Conservation (phyloP, 2,888 invertebrate genomes). For the Peribatodes rhomboidaria region DNA sequence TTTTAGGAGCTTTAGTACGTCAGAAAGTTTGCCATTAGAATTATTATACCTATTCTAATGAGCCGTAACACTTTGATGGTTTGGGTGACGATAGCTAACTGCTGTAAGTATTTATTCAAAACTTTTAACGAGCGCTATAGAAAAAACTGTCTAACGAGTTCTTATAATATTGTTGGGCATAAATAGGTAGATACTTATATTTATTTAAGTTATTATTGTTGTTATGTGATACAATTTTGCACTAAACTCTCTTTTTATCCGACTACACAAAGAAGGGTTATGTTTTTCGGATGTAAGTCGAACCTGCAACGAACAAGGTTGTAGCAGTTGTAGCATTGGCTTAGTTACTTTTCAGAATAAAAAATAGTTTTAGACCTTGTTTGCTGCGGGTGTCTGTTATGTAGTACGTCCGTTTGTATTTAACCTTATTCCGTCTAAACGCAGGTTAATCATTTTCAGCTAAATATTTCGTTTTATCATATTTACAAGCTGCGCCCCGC, state of each 20-base stretch:
- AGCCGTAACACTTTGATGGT: constrained; percentile 7
- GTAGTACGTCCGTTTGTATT: too few species aligned
- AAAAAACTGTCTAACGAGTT: constrained; percentile 22
- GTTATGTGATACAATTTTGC: not conserved
- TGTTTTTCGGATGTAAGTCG: not conserved
- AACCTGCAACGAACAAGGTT: too few species aligned
- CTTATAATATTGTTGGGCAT: constrained; percentile 11
- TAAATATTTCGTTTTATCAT: too few species aligned
- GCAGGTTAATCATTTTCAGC: too few species aligned
- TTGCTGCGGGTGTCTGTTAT: too few species aligned
- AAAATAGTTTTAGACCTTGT: too few species aligned
- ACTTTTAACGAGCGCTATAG: constrained; percentile 25
- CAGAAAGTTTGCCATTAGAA: constrained; percentile 1
- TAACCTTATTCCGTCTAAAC: too few species aligned
- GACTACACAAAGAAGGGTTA: not conserved
- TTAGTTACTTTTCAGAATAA: too few species aligned
- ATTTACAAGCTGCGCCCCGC: too few species aligned
- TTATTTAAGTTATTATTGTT: not conserved
- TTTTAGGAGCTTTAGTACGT: not conserved
- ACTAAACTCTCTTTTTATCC: not conserved
- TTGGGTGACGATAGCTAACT: constrained; percentile 10
- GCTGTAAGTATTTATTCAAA: constrained; percentile 8
- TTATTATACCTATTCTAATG: constrained; percentile 11
- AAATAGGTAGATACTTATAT: constrained; percentile 5
- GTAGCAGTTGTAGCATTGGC: too few species aligned